phyloP scores from a whole-genome alignment of 1,140 invertebrate genomes.

The Antheraea mylitta region DNA sequence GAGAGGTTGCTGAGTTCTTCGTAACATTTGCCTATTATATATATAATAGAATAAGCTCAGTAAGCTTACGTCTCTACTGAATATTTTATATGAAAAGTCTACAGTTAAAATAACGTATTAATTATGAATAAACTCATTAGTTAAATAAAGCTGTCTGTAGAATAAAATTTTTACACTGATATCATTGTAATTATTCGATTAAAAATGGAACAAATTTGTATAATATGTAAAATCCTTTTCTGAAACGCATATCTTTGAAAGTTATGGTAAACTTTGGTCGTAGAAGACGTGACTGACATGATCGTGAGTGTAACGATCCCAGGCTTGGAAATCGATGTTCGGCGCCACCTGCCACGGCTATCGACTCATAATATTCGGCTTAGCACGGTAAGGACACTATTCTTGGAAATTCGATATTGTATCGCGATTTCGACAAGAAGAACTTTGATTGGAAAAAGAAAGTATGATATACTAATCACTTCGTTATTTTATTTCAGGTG shows the following conservation, averaged over 20 bases:
- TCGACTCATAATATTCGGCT: slow-evolving; percentile 80
- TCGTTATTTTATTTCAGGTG: background rate
- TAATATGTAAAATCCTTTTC: background rate
- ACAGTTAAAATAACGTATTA: too few species aligned
- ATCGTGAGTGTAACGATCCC: slow-evolving; percentile 27
- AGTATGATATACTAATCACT: background rate
- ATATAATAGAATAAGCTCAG: too few species aligned
- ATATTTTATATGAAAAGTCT: too few species aligned
- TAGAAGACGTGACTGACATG: slow-evolving; percentile 59
- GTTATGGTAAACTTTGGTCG: background rate
- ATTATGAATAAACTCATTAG: too few species aligned
- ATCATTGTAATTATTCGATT: background rate
- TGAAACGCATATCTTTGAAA: background rate
- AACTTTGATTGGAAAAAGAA: background rate
- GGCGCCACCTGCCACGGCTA: slow-evolving; percentile 72
- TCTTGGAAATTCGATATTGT: slow-evolving; percentile 8
- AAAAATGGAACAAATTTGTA: background rate
- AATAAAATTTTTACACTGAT: too few species aligned
- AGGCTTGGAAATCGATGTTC: slow-evolving; percentile 68
- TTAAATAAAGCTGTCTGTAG: too few species aligned
- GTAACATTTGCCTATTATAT: too few species aligned
- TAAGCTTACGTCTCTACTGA: too few species aligned
- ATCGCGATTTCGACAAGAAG: background rate
- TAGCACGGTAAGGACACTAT: slow-evolving; percentile 41
- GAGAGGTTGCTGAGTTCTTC: too few species aligned